These are phyloP conservation scores for Mechanitis messenoides DNA, from an alignment of 2,888 invertebrate species.

Conservation along the genomic window DNA sequence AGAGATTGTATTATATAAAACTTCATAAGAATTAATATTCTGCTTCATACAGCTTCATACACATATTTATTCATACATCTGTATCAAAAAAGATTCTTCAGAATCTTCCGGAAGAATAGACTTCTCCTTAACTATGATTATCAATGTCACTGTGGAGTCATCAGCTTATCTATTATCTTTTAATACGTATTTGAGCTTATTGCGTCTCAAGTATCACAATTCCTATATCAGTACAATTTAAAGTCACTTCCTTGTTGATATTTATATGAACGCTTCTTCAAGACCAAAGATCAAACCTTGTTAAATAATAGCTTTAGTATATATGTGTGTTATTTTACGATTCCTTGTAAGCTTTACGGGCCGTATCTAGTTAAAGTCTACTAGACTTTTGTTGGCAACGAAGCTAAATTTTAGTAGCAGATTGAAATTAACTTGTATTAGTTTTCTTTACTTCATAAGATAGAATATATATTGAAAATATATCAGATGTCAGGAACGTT, in stretches of 20 bases:
- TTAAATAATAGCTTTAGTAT: conserved; percentile 40
- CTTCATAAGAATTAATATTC: neutral
- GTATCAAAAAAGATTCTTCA: neutral
- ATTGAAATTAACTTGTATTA: neutral
- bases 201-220: conserved; percentile 3
- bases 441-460: too few species aligned
- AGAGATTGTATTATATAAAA: neutral
- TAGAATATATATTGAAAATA: too few species aligned
- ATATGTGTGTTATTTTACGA: neutral
- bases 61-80: neutral
- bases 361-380: neutral
- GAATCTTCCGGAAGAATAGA: neutral
- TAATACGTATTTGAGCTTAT: neutral
- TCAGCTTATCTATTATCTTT: neutral
- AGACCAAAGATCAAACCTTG: conserved; percentile 61
- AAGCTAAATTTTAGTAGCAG: neutral
- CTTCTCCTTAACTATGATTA: neutral
- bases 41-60: too few species aligned
- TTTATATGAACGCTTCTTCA: conserved; percentile 45
- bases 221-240: conserved; percentile 17
- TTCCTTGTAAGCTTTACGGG: conserved; percentile 2
- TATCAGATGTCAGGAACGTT: too few species aligned
- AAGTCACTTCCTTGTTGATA: conserved; percentile 53
- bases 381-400: neutral
- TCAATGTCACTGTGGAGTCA: neutral